These are phyloP conservation scores for Hexactinellida sp. DNA, from an alignment of 37 sponge, comb jelly and placozoan species.

Conservation along the genomic window DNA sequence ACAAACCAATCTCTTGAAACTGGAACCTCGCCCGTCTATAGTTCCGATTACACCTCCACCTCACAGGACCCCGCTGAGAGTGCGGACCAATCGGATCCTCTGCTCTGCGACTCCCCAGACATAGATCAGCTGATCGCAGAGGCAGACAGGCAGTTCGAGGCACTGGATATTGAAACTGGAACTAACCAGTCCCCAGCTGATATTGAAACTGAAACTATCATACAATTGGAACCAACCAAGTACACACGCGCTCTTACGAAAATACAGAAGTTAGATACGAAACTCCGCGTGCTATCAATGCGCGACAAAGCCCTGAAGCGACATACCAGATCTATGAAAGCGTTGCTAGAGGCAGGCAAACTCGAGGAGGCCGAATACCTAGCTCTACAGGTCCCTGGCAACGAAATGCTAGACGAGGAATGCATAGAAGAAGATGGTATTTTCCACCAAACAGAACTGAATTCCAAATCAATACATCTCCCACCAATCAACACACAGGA, in stretches of 20 bases:
- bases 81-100: too few species aligned
- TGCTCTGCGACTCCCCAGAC: too few species aligned
- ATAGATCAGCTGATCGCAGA: too few species aligned
- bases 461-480: neutral
- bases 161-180: neutral
- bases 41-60: too few species aligned
- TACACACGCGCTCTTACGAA: neutral
- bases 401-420: neutral
- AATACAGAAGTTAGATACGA: neutral
- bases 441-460: slow-evolving; percentile 2
- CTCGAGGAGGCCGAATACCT: neutral
- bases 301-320: neutral
- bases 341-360: slow-evolving; percentile 2
- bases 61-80: too few species aligned
- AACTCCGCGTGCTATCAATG: neutral
- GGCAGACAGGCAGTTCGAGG: neutral
- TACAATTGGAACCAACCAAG: neutral
- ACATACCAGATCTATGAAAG: slow-evolving; percentile 6
- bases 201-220: neutral
- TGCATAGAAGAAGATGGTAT: neutral
- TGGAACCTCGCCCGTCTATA: too few species aligned
- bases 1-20: too few species aligned
- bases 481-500: neutral
- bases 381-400: neutral
- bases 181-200: neutral